Evolutionary conservation across 2,797 vertebrate species (phyloP), one percentile per base, ranked within the genome.

Genomic region (Acrossocheilus wenchowensis): DNA sequence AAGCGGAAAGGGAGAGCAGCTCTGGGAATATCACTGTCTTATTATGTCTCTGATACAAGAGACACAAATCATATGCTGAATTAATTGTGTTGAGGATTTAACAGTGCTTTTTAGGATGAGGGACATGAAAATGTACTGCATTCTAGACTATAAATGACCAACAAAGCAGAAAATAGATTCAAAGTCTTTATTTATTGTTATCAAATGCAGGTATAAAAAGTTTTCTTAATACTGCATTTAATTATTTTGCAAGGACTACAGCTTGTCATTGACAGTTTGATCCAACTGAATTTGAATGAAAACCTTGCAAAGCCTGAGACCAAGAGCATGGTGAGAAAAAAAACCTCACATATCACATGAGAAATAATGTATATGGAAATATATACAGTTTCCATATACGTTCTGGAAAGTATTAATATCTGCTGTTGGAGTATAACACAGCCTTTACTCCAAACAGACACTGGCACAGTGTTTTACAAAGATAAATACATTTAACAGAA

Each of bases 21-120:
- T 52, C 82, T 39, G 78, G 86, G 89, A 85, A 66, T 69, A 69
- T 69, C 50, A 52, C 45, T 36, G n/a, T 73, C 54, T 77, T 68
- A 66, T 82, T 82, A 74, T 69, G 81, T 85, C 88, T 72, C 81
- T 23, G 43, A 82, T 36, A 73, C 14, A 41, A 26, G 78, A 23
- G 21, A 54, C 43, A 77, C n/a, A 41, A 21, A 68, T 50, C 8
- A 10, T 34, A 57, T 12, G 57, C 21, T 34, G 21, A 74, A 85
- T 85, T 11, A 23, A 83, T 78, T 85, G 60, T 17, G 19, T 14
- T 50, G 34, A 30, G 15, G 26, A 69, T 23, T 52, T 5, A 43
- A 43, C 64, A 19, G 68, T 57, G 69, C 66, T 81, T 81, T 30
- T 69, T 39, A 19, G 26, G 26, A 52, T 21, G 17, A 50, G 48